Base-by-base conservation (phyloP, 1,140 invertebrate genomes). In the Drosophila funebris region DNA sequence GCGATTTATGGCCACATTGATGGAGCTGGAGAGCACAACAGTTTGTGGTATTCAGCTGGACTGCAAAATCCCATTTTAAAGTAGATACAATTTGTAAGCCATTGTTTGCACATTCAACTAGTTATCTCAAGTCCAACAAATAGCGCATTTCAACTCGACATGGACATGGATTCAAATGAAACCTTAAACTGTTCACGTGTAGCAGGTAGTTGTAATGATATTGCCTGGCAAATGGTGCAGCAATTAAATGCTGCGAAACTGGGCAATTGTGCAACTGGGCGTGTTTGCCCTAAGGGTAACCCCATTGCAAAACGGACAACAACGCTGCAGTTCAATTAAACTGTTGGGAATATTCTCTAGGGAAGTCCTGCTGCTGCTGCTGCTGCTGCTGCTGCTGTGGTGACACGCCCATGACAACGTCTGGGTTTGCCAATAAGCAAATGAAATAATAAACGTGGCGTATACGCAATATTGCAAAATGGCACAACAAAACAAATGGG, bases 361-460 rank as follows among this genome's bases (percentile, higher is more conserved):
- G 67, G 67, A 60, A 9, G n/a, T n/a, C n/a, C 14, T 44, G 18
- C 16, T 43, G 37, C 27, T 33, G 48, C 22, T 31, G 4, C 11
- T 22, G 22, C 41, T 18, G 16, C 11, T 29, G 24, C n/a, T 37
- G 9, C 3, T 2, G 39, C 29, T 20, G 29, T 13, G 24, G 29
- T 37, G 63, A 13, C 63, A 67, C 60, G 67, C 52, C 52, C 33
- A 53, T 33, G 20, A 39, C 63, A 37, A 56, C 14, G 39, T 33
- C 50, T 22, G 41, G 41, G 52, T 24, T 44, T 16, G 31, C 31
- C 67, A 63, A 64, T 54, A 70, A 57, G 61, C 60, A 71, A 71
- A 71, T 71, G 61, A 70, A 70, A 70, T 64, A 62, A 69, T 69
- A 62, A 69, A 56, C 60, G 29, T 48, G 60, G 48, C 67, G 67